These are phyloP conservation scores for Stenchaetothrips biformis DNA, from an alignment of 2,888 invertebrate genomes.

Conservation along the genomic window DNA sequence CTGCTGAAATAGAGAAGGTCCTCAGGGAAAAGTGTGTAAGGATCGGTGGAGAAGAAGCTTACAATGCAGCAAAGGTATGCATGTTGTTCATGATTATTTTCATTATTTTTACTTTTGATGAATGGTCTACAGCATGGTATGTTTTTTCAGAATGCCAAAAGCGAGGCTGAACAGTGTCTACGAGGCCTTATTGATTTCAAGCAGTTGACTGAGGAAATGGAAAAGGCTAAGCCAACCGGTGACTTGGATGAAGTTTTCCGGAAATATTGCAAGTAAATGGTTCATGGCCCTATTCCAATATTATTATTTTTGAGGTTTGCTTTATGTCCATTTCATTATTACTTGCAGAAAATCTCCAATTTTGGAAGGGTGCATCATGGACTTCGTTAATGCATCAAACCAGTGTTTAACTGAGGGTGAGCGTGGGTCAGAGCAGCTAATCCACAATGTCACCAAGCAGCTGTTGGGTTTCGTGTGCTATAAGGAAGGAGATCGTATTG, in stretches of 20 bases:
- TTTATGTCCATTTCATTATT: slow-evolving; percentile 13
- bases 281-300: neutral
- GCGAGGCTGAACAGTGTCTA: slow-evolving; percentile 53
- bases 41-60: neutral
- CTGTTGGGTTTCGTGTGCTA: slow-evolving; percentile 68
- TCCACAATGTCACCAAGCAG: slow-evolving; percentile 64
- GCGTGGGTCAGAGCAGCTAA: slow-evolving; percentile 55
- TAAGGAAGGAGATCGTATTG: slow-evolving; percentile 77
- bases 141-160: slow-evolving; percentile 46
- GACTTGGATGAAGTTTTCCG: slow-evolving; percentile 65
- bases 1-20: neutral
- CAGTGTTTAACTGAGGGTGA: slow-evolving; percentile 62
- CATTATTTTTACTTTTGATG: neutral
- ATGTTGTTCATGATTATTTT: neutral
- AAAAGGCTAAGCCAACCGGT: slow-evolving; percentile 63
- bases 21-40: neutral
- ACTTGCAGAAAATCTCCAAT: slow-evolving; percentile 50
- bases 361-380: slow-evolving; percentile 58
- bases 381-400: slow-evolving; percentile 53
- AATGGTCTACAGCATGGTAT: neutral
- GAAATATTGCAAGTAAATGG: slow-evolving; percentile 56
- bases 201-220: slow-evolving; percentile 59
- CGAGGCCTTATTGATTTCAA: slow-evolving; percentile 55
- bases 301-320: neutral
- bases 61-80: neutral